Evolutionary conservation across 2,113 vertebrate genomes (phyloP), one percentile per base, ranked within the genome.

Genomic region (Myxocyprinus asiaticus): DNA sequence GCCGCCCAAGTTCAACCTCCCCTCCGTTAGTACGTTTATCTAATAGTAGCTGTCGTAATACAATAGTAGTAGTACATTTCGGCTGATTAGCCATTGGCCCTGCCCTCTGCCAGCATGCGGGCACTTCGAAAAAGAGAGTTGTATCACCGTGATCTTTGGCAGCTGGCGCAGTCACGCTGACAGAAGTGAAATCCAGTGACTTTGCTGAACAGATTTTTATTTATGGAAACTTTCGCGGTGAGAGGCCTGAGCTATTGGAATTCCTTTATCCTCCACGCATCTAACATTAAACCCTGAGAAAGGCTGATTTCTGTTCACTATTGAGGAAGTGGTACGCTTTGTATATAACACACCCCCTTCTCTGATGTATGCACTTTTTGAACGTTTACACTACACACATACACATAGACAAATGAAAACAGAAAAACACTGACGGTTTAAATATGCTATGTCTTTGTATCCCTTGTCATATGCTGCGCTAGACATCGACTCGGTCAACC

Each of bases 131-230:
- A 77, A 83, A 33, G 22, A 33, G 22, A 33, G 22, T 82, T 55
- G 79, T 64, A 63, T 79, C 85, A 85, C 87, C 81, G 76, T 89
- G 86, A 85, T 98, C 96, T 98, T 98, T 98, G 96, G 96, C 96
- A 98, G 95, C 95, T 94, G 91, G 94, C 92, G 22, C 22, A 33
- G 22, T 33, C 22, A 3, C 22, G 92, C 92, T 93, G 91, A 95
- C 94, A 95, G 92, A 95, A 95, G 75, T 85, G 94, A 81, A 94
- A 95, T 95, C 95, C 95, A 95, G 95, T 96, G 96, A 95, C 94
- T 80, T 33, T 33, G 89, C 94, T 92, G 89, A 89, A 90, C 93
- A 91, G 92, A 91, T 92, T 62, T 94, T 76, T 62, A 2, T 50
- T 72, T 59, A 59, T 78, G 43, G 48, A 74, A 73, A 81, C 84